Conservation (phyloP, 64 coral and sea anemone genomes). For the Platygyra sinensis region DNA sequence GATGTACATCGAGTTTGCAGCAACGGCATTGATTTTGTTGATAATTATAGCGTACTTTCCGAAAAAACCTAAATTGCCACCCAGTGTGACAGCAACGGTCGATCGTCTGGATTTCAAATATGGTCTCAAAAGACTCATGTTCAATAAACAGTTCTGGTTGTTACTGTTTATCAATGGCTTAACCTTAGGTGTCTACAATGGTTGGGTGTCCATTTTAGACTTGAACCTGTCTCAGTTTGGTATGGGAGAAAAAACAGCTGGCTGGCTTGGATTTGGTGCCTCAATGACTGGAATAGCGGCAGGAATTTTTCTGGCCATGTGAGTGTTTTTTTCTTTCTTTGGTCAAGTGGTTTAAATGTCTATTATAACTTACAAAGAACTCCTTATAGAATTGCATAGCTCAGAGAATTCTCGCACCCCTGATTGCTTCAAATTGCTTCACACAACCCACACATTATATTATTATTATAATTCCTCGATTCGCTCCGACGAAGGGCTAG, state of each 20-base stretch:
- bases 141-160: slow-evolving; percentile 35
- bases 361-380: too few relatives aligned
- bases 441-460: too few relatives aligned
- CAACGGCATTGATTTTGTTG: slow-evolving; percentile 30
- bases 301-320: slow-evolving; percentile 60
- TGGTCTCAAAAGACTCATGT: slow-evolving; percentile 40
- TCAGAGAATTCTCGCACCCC: too few relatives aligned
- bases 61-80: slow-evolving; percentile 54
- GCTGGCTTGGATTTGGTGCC: slow-evolving; percentile 69
- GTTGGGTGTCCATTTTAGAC: slow-evolving; percentile 62
- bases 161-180: slow-evolving; percentile 48
- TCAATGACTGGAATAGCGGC: slow-evolving; percentile 41
- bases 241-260: slow-evolving; percentile 60
- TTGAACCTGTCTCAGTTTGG: slow-evolving; percentile 65
- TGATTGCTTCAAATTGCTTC: too few relatives aligned
- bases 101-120: slow-evolving; percentile 60
- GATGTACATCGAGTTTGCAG: slow-evolving; percentile 56
- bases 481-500: too few relatives aligned
- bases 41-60: slow-evolving; percentile 59
- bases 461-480: too few relatives aligned
- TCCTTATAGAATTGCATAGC: too few relatives aligned
- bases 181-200: slow-evolving; percentile 44
- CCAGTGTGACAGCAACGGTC: slow-evolving; percentile 36
- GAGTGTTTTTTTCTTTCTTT: background rate
- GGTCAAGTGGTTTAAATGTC: too few relatives aligned